phyloP scores from a whole-genome alignment of 2,797 vertebrate genomes.

The Rhinophrynus dorsalis region DNA sequence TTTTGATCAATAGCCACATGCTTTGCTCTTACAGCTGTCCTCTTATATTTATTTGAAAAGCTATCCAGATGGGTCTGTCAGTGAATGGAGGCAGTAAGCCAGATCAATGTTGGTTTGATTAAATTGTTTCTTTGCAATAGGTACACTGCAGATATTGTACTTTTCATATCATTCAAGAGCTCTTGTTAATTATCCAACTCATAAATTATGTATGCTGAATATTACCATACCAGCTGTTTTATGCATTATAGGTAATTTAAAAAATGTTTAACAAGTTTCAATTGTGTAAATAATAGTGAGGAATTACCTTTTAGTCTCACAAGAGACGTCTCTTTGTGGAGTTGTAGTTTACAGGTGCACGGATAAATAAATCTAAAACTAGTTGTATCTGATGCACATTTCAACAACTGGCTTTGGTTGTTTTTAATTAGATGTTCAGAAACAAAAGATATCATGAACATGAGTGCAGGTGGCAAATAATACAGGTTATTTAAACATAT shows the following conservation, averaged over 20 bases:
- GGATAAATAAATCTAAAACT: conserved; percentile 32
- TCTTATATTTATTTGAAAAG: conserved; percentile 37
- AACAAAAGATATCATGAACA: conserved; percentile 20
- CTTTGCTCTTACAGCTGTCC: conserved; percentile 37
- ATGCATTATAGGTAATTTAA: conserved; percentile 27
- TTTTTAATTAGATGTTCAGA: conserved; percentile 37
- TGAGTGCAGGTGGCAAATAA: conserved; percentile 25
- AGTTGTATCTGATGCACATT: conserved; percentile 44
- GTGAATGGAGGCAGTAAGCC: conserved; percentile 37
- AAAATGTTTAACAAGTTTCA: conserved; percentile 29
- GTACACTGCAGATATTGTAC: conserved; percentile 19
- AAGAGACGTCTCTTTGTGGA: conserved; percentile 16
- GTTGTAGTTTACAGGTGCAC: conserved; percentile 35
- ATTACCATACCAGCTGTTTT: conserved; percentile 37
- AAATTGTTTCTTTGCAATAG: conserved; percentile 6
- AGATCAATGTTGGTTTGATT: conserved; percentile 39
- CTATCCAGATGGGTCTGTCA: conserved; percentile 29
- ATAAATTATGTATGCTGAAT: conserved; percentile 31
- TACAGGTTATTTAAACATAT: conserved; percentile 9
- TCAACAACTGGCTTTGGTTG: conserved; percentile 41
- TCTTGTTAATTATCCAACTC: conserved; percentile 24
- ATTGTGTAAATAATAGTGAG: conserved; percentile 8
- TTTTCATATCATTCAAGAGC: conserved; percentile 17
- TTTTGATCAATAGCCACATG: conserved; percentile 24
- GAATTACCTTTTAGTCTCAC: conserved; percentile 31